These are phyloP conservation scores for Choloepus didactylus DNA, from an alignment of 2,797 vertebrate genomes.

Conservation along the genomic window DNA sequence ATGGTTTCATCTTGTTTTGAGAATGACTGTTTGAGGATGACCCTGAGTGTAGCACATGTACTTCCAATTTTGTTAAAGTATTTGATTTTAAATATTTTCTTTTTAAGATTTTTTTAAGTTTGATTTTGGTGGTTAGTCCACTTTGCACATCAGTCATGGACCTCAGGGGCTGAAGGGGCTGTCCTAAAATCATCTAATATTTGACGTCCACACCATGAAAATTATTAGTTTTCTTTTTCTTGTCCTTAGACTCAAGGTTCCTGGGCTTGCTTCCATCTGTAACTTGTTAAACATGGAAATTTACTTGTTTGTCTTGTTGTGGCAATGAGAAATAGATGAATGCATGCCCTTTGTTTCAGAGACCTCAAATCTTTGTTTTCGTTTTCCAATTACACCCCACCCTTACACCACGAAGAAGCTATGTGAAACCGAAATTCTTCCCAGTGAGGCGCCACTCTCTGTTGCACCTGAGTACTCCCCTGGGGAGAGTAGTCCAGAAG, in stretches of 20 bases:
- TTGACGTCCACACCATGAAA: not conserved
- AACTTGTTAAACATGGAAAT: slow-evolving; percentile 54
- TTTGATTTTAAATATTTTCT: slow-evolving; percentile 59
- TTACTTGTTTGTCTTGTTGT: slow-evolving; percentile 49
- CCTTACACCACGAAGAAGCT: not conserved
- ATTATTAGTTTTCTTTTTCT: slow-evolving; percentile 59
- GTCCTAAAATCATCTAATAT: not conserved
- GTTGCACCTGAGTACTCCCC: not conserved
- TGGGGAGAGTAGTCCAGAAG: not conserved
- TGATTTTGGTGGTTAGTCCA: slow-evolving; percentile 1
- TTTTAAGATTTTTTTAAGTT: slow-evolving; percentile 55
- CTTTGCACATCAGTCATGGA: slow-evolving; percentile 1
- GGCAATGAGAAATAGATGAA: slow-evolving; percentile 73
- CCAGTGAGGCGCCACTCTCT: not conserved
- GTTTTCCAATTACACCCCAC: not conserved
- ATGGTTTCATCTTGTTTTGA: slow-evolving; percentile 60
- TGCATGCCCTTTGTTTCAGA: not conserved
- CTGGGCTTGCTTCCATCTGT: slow-evolving; percentile 30
- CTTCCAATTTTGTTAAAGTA: slow-evolving; percentile 32
- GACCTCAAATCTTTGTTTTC: slow-evolving; percentile 2
- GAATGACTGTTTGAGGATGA: slow-evolving; percentile 54
- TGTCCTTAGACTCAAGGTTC: not conserved
- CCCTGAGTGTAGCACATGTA: slow-evolving; percentile 11
- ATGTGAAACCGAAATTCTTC: not conserved
- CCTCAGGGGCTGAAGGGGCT: not conserved